Percentiles rank a stretch among this genome's conserved stretches.
Evolutionary conservation across 2,113 vertebrate species (phyloP).

Genomic region (Mustelus asterias): DNA sequence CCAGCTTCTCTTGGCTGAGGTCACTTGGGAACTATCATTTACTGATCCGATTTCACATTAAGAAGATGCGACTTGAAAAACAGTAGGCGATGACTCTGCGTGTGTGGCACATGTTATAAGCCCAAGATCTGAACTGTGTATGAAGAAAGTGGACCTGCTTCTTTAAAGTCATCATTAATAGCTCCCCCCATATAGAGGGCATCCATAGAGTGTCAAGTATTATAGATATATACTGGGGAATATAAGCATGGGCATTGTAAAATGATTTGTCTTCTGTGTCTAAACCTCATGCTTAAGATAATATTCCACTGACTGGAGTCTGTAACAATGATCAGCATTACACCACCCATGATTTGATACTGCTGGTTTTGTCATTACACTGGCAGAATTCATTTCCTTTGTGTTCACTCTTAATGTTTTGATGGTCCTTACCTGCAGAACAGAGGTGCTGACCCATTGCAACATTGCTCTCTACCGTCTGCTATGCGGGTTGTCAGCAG

Average conservation of each 20-base stretch:
- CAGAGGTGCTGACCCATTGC: background rate
- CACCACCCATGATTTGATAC: background rate
- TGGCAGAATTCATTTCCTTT: background rate
- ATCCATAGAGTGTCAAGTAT: background rate
- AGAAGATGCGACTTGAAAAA: background rate
- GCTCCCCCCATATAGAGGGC: too few species aligned
- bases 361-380: background rate
- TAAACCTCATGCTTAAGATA: background rate
- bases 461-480: background rate
- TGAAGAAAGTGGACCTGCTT: background rate
- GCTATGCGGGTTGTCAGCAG: background rate
- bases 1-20: background rate
- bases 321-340: background rate
- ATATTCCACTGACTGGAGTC: background rate
- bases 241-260: background rate
- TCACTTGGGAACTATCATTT: background rate
- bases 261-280: background rate
- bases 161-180: background rate
- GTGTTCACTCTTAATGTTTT: background rate
- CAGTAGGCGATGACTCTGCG: background rate
- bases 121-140: background rate
- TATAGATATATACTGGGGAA: background rate
- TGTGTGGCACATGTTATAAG: background rate
- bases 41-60: conserved; percentile 4
- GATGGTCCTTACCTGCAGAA: background rate